Evolutionary conservation across 2,113 vertebrate species (phyloP), one percentile per base, ranked within the genome.

Genomic region (Empidonax alnorum): DNA sequence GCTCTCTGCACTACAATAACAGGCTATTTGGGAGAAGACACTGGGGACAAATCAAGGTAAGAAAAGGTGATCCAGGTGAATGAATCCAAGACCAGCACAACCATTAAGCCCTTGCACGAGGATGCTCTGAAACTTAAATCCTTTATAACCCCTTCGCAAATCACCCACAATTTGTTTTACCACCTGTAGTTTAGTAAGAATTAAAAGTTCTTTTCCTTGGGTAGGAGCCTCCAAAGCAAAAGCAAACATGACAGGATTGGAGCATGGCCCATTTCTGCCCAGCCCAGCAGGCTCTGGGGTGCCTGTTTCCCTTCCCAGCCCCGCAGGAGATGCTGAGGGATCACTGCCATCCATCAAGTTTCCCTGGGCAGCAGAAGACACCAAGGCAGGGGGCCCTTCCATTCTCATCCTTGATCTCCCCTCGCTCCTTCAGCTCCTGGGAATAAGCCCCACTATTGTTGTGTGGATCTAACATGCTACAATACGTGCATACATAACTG

Each of bases 401-500:
- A 65, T 78, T 78, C 91, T 81, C 63, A 20, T n/a, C 61, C 76
- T 88, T 91, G 82, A 63, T 59, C 81, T 66, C 89, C 90, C 75
- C 93, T 80, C 81, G 82, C 68, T 47, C 9, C 1, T 59, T 63
- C 42, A 39, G 50, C 49, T 82, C 52, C 65, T 91, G 52, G 24
- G 75, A 90, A 76, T 62, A 33, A 73, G 44, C 82, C 72, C 39
- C 52, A 61, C 52, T 41, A 59, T 68, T 75, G 90, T 91, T 86
- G 55, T 77, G 87, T 96, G 85, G 62, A 67, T 93, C 94, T 93
- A 94, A 90, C 90, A 74, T 87, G 94, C 96, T 95, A 84, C 66
- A 69, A 95, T 67, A 91, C 55, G 83, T 88, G 94, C 94, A 86
- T 92, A 94, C 83, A 84, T 91, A 89, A 92, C 94, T 93, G 95